Evolutionary conservation across 2,888 invertebrate genomes (phyloP).

Genomic region (Aphidoletes aphidimyza): DNA sequence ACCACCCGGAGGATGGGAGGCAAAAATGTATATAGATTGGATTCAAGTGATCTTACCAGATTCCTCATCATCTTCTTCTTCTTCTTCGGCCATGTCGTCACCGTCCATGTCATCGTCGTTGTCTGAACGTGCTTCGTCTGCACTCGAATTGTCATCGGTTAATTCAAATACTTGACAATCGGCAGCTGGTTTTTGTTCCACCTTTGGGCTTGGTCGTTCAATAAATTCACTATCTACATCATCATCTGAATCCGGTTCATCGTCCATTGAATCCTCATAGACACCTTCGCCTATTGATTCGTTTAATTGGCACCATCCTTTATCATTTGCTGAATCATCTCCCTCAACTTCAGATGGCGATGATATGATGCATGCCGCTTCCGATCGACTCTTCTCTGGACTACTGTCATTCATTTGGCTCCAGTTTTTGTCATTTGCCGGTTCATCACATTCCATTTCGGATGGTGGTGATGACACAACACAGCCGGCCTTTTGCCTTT

Average conservation of each 20-base stretch:
- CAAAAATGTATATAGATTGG: not conserved
- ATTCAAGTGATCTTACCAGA: not conserved
- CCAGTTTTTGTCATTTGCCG: not conserved
- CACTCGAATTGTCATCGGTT: conserved; percentile 43
- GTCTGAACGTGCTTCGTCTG: not conserved
- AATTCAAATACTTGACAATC: conserved; percentile 3
- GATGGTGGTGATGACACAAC: conserved; percentile 40
- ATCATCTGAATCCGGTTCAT: conserved; percentile 64
- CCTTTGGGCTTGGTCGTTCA: not conserved
- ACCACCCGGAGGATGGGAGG: no score
- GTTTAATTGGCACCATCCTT: not conserved
- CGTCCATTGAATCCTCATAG: not conserved
- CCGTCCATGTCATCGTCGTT: conserved; percentile 10
- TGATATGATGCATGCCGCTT: not conserved
- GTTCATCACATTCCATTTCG: not conserved
- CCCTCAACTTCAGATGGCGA: not conserved
- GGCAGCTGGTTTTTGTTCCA: not conserved
- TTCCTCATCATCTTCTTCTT: not conserved
- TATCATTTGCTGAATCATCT: not conserved
- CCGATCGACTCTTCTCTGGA: not conserved
- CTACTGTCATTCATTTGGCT: not conserved
- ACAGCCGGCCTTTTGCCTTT: not conserved
- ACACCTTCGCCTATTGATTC: not conserved
- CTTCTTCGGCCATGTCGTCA: not conserved
- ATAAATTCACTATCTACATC: not conserved